phyloP scores from a whole-genome alignment of 2,113 vertebrate species.

The Platichthys stellatus region DNA sequence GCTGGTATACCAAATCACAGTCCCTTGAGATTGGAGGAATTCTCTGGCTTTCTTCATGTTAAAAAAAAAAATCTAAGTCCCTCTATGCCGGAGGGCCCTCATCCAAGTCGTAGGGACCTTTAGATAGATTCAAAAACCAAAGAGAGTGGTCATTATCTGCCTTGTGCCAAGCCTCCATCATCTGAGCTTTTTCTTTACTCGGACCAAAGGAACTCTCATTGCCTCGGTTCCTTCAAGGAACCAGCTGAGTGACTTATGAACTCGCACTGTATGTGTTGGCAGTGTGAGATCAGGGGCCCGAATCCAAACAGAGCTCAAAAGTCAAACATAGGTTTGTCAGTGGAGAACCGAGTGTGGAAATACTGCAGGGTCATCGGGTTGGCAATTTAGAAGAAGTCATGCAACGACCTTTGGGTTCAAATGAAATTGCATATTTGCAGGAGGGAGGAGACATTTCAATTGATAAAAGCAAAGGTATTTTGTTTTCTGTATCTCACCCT shows the following conservation, averaged over 20 bases:
- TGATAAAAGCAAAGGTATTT: slow-evolving; percentile 22
- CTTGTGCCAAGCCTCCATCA: slow-evolving; percentile 26
- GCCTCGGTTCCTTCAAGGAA: slow-evolving; percentile 19
- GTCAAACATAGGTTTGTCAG: slow-evolving; percentile 63
- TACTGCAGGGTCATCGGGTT: slow-evolving; percentile 15
- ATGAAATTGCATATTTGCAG: slow-evolving; percentile 11
- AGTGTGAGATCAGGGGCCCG: slow-evolving; percentile 45
- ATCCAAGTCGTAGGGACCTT: slow-evolving; percentile 10
- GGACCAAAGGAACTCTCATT: slow-evolving; percentile 32
- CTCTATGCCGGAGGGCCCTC: slow-evolving; percentile 20
- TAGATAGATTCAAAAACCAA: slow-evolving; percentile 31
- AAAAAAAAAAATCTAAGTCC: slow-evolving; percentile 43
- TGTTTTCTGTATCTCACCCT: slow-evolving; percentile 27
- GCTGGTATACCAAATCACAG: slow-evolving; percentile 44
- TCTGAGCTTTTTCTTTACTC: slow-evolving; percentile 36
- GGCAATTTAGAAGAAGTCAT: not conserved
- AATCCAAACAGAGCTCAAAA: slow-evolving; percentile 66
- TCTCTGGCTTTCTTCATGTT: slow-evolving; percentile 56
- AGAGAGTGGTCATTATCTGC: slow-evolving; percentile 37
- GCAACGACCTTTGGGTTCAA: slow-evolving; percentile 9
- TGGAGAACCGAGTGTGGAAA: slow-evolving; percentile 55
- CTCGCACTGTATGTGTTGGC: slow-evolving; percentile 73
- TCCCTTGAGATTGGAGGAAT: slow-evolving; percentile 39
- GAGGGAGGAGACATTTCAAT: not conserved
- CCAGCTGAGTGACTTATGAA: slow-evolving; percentile 64